Evolutionary conservation across 2,113 vertebrate genomes (phyloP).

Genomic region (Psilopsiagon aymara): DNA sequence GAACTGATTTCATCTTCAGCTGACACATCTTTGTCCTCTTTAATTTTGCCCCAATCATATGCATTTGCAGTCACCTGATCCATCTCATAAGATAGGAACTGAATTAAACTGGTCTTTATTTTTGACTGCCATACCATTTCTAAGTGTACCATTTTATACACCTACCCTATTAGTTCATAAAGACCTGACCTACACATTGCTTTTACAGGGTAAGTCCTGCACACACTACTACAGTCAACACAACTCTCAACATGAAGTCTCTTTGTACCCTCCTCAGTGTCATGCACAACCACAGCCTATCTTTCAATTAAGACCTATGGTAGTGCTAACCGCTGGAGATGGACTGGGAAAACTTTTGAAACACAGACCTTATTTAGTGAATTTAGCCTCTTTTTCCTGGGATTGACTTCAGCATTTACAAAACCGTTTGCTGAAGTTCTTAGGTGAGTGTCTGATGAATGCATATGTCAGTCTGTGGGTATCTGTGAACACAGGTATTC

Average conservation of each 20-base stretch:
- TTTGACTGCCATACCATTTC: neutral
- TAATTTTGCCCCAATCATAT: neutral
- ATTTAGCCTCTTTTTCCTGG: neutral
- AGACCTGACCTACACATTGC: neutral
- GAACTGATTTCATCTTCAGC: neutral
- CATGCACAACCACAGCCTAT: neutral
- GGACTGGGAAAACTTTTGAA: neutral
- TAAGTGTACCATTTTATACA: neutral
- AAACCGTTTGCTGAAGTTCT: neutral
- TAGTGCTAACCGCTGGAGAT: neutral
- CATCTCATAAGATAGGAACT: neutral
- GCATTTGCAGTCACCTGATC: neutral
- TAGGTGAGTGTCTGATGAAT: neutral
- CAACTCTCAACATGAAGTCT: neutral
- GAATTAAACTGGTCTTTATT: neutral
- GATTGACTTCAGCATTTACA: neutral
- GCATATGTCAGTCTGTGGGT: neutral
- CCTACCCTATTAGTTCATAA: neutral
- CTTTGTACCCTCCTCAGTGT: neutral
- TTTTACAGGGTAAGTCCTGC: neutral
- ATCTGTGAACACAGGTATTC: neutral
- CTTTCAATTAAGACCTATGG: neutral
- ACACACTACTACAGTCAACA: neutral
- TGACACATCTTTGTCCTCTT: neutral
- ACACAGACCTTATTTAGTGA: neutral